Percentiles rank a stretch among this genome's conserved stretches.
Evolutionary conservation across 2,888 invertebrate species (phyloP).

Genomic region (Lasius fuliginosus): DNA sequence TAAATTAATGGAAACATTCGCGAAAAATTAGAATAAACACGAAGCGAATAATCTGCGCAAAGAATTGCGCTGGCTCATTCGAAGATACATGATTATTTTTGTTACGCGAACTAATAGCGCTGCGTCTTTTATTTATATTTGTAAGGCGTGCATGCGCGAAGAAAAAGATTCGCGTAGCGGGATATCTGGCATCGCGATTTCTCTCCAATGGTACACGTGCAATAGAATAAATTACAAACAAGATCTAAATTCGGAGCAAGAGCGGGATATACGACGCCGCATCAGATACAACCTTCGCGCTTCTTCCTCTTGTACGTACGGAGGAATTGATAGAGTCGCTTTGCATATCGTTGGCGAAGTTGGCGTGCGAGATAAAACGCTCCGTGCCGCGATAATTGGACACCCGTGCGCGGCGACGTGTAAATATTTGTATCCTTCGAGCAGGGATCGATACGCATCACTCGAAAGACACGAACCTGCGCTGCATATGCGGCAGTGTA

Average conservation of each 20-base stretch:
- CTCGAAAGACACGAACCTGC: slow-evolving; percentile 53
- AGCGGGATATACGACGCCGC: slow-evolving; percentile 32
- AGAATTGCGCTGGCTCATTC: not conserved
- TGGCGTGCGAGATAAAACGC: slow-evolving; percentile 76
- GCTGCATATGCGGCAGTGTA: not conserved
- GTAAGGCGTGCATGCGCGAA: not conserved
- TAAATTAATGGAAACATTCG: not conserved
- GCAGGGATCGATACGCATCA: slow-evolving; percentile 59
- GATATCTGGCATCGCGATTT: slow-evolving; percentile 30
- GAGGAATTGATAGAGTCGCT: slow-evolving; percentile 63
- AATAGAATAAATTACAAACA: slow-evolving; percentile 54
- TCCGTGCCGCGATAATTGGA: slow-evolving; percentile 79
- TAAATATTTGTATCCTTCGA: slow-evolving; percentile 75
- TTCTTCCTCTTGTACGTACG: slow-evolving; percentile 42
- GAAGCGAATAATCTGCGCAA: not conserved
- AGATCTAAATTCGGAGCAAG: slow-evolving; percentile 41
- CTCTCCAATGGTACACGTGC: slow-evolving; percentile 27
- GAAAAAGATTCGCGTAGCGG: slow-evolving; percentile 23
- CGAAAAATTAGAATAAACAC: not conserved
- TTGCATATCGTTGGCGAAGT: slow-evolving; percentile 72
- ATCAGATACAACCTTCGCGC: slow-evolving; percentile 44
- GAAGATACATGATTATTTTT: not conserved
- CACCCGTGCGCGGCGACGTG: slow-evolving; percentile 65
- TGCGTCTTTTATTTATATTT: slow-evolving; percentile 8
- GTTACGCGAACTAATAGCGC: not conserved